Evolutionary conservation across 2,797 vertebrate genomes (phyloP).

Genomic region (Sebastes alutus): DNA sequence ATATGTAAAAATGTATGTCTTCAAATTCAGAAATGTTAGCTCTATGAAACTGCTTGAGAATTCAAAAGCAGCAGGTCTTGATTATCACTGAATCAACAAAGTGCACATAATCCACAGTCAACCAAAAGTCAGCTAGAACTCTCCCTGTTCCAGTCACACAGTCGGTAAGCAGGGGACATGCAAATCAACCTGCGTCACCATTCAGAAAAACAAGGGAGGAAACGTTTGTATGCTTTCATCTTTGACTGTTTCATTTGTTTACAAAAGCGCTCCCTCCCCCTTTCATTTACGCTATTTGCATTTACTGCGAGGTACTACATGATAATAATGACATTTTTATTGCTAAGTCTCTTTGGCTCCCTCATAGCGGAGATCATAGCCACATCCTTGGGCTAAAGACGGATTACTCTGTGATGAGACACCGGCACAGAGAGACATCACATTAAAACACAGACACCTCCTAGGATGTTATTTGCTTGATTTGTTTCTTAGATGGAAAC

Average conservation of each 20-base stretch:
- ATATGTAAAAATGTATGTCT: background rate
- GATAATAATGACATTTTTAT: conserved; percentile 73
- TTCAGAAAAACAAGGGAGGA: conserved; percentile 44
- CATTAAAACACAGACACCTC: conserved; percentile 64
- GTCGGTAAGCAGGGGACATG: conserved; percentile 33
- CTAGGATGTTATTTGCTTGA: conserved; percentile 66
- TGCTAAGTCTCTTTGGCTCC: conserved; percentile 62
- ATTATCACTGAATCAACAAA: conserved; percentile 16
- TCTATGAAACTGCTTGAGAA: background rate
- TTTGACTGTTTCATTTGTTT: conserved; percentile 51
- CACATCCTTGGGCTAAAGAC: conserved; percentile 60
- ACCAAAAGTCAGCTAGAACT: background rate
- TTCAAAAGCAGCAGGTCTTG: background rate
- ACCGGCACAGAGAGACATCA: conserved; percentile 49
- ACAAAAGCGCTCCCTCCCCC: conserved; percentile 50
- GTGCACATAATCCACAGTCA: conserved; percentile 19
- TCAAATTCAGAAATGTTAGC: background rate
- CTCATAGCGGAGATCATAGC: conserved; percentile 67
- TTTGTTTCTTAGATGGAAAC: conserved; percentile 66
- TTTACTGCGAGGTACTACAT: conserved; percentile 56
- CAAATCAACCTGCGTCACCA: conserved; percentile 35
- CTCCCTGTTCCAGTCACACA: conserved; percentile 17
- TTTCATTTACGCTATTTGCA: conserved; percentile 73
- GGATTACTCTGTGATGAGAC: conserved; percentile 64
- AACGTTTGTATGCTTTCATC: conserved; percentile 48